A percentile compares a stretch with the other conserved stretches of the same genome.
These are phyloP conservation scores for Ageneiosus marmoratus DNA, from an alignment of 2,113 vertebrate genomes.

Conservation along the genomic window DNA sequence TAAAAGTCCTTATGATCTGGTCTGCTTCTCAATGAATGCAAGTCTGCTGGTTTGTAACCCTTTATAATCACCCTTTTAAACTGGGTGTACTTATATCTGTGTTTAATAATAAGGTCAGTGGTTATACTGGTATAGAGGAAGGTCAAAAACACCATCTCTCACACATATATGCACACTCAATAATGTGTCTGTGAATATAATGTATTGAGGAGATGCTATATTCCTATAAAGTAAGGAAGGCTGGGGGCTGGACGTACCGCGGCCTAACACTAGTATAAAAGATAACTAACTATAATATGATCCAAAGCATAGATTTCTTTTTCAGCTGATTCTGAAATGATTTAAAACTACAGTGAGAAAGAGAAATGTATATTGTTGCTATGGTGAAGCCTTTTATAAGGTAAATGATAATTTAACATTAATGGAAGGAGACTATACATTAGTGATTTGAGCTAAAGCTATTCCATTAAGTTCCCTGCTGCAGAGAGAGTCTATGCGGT, in stretches of 20 bases:
- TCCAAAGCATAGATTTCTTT: not conserved
- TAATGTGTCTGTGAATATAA: not conserved
- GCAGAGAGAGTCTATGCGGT: not conserved
- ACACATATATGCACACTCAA: not conserved
- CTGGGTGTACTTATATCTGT: constrained; percentile 30
- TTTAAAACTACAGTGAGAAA: not conserved
- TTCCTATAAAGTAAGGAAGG: too few relatives aligned
- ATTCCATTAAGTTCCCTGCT: not conserved
- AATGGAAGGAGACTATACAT: not conserved
- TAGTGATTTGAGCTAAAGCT: not conserved
- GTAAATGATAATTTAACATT: not conserved
- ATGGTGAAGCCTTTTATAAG: not conserved
- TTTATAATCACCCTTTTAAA: constrained; percentile 26
- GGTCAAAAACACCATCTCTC: not conserved
- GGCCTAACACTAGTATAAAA: too few relatives aligned
- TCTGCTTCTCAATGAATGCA: constrained; percentile 5
- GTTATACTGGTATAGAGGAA: not conserved
- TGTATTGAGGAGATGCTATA: not conserved
- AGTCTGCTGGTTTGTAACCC: not conserved
- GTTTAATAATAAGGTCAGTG: constrained; percentile 24
- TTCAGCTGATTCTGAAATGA: not conserved
- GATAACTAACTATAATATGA: not conserved
- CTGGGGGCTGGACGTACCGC: too few relatives aligned
- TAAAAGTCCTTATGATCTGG: not conserved
- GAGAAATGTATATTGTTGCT: not conserved